Evolutionary conservation across 2,113 vertebrate species (phyloP).

Genomic region (Dendropsophus ebraccatus): DNA sequence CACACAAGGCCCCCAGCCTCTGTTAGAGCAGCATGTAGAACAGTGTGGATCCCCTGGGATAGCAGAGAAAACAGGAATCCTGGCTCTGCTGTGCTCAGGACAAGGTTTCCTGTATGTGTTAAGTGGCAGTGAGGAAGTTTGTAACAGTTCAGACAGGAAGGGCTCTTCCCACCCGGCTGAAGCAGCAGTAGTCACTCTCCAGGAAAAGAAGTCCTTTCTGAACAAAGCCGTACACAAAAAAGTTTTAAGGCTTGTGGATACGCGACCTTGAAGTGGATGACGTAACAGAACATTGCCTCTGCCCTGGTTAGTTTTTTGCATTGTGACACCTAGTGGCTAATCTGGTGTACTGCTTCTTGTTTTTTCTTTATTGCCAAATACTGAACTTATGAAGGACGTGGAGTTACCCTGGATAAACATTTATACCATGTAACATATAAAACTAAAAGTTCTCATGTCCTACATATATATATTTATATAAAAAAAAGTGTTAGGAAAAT

Average conservation of each 20-base stretch:
- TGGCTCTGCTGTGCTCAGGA: neutral
- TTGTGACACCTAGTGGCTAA: slow-evolving; percentile 32
- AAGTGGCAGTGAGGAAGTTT: slow-evolving; percentile 57
- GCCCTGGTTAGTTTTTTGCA: neutral
- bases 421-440: neutral
- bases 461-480: neutral
- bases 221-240: slow-evolving; percentile 14
- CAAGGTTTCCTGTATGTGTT: slow-evolving; percentile 45
- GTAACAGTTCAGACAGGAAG: slow-evolving; percentile 40
- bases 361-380: slow-evolving; percentile 39
- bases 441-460: neutral
- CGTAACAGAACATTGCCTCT: slow-evolving; percentile 6
- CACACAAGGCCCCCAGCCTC: slow-evolving; percentile 27
- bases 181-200: slow-evolving; percentile 51
- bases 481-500: neutral
- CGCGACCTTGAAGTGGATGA: slow-evolving; percentile 1
- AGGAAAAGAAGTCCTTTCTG: slow-evolving; percentile 17
- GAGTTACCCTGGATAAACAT: neutral
- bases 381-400: neutral
- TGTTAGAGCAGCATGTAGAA: slow-evolving; percentile 42
- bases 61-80: slow-evolving; percentile 29
- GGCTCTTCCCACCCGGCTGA: slow-evolving; percentile 21
- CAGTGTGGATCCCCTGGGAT: slow-evolving; percentile 25
- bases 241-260: slow-evolving; percentile 55
- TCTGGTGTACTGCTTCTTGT: slow-evolving; percentile 11